These are phyloP conservation scores for Eumaeus atala DNA, from an alignment of 1,140 invertebrate genomes.

Conservation along the genomic window DNA sequence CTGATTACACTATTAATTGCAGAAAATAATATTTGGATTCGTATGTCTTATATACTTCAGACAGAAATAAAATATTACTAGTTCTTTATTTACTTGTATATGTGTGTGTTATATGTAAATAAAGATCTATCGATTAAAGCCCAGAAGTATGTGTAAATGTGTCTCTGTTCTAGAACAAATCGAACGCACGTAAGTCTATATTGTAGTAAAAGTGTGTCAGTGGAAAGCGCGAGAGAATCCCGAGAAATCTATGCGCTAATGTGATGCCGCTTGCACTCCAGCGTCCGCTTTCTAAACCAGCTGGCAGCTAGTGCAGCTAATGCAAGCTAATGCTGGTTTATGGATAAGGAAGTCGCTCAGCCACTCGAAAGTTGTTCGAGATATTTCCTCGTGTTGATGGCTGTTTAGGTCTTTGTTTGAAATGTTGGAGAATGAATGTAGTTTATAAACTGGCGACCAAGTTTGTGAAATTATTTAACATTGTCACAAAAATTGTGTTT, in stretches of 20 bases:
- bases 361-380: slow-evolving; percentile 33
- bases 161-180: slow-evolving; percentile 11
- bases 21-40: no score
- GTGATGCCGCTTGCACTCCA: slow-evolving; percentile 40
- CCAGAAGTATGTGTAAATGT: neutral
- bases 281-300: slow-evolving; percentile 68
- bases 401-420: slow-evolving; percentile 10
- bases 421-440: neutral
- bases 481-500: no score
- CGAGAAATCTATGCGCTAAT: slow-evolving; percentile 63
- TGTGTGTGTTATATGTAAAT: no score
- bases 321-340: no score
- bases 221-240: slow-evolving; percentile 69
- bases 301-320: slow-evolving; percentile 27
- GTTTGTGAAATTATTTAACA: no score
- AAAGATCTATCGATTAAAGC: no score
- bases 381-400: slow-evolving; percentile 45
- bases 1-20: no score
- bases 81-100: no score
- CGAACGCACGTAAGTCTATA: neutral
- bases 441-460: no score
- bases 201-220: slow-evolving; percentile 54
- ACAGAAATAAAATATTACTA: no score
- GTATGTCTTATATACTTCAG: no score
- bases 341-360: slow-evolving; percentile 57